Evolutionary conservation across 1,140 invertebrate genomes (phyloP).

Genomic region (Bombus confusus): DNA sequence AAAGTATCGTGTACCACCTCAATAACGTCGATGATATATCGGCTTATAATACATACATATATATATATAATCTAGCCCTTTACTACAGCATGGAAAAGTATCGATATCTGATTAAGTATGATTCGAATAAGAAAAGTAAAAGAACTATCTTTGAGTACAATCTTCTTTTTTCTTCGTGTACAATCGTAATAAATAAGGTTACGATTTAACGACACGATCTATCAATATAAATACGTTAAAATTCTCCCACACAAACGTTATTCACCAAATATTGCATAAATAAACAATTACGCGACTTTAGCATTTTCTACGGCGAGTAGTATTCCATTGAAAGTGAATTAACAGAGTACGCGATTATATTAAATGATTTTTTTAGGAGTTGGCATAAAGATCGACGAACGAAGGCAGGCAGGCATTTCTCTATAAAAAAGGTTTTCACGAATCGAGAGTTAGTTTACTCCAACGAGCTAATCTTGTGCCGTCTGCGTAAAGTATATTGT

Average conservation of each 20-base stretch:
- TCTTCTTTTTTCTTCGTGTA: not conserved
- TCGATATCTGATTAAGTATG: slow-evolving; percentile 22
- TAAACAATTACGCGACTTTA: not conserved
- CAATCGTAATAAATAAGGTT: too few species aligned
- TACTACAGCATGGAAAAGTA: not conserved
- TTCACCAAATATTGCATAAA: too few species aligned
- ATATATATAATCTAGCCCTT: not conserved
- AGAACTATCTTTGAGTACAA: not conserved
- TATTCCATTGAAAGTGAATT: not conserved
- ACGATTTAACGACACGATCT: too few species aligned
- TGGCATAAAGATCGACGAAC: not conserved
- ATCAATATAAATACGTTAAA: too few species aligned
- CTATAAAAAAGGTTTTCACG: not conserved
- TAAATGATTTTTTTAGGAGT: not conserved
- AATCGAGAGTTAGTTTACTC: slow-evolving; percentile 1
- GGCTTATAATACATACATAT: slow-evolving; percentile 10
- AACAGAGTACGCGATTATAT: not conserved
- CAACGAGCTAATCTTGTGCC: not conserved
- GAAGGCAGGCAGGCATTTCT: not conserved
- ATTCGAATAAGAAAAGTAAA: slow-evolving; percentile 2
- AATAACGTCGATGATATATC: slow-evolving; percentile 17
- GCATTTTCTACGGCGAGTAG: not conserved
- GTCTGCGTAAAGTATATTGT: not conserved
- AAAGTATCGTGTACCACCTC: slow-evolving; percentile 7
- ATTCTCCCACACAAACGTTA: too few species aligned